phyloP scores from a whole-genome alignment of 2,888 invertebrate genomes.

The Phoenoteleia sp. region DNA sequence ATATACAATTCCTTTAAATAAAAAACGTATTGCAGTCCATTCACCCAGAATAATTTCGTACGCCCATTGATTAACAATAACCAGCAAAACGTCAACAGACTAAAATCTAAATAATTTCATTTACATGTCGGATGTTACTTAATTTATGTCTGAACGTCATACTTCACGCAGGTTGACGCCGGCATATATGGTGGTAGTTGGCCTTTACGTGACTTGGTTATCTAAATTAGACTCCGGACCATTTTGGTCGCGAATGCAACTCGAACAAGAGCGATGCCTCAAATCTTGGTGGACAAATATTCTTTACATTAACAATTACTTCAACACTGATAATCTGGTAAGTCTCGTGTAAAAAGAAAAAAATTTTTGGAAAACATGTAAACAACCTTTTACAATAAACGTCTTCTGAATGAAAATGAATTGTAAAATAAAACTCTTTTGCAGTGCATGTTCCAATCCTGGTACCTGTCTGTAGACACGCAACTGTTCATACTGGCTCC shows the following conservation, averaged over 20 bases:
- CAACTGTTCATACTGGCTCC: conserved; percentile 91
- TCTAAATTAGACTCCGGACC: conserved; percentile 91
- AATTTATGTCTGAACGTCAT: conserved; percentile 65
- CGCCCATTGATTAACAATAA: conserved; percentile 32
- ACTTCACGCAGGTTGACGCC: conserved; percentile 89
- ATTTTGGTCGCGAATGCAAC: conserved; percentile 89
- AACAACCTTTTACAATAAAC: too few relatives aligned
- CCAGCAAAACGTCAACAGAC: conserved; percentile 5
- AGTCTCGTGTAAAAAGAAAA: conserved; percentile 62
- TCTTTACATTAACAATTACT: conserved; percentile 92
- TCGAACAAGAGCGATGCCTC: conserved; percentile 88
- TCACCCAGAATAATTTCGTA: not conserved
- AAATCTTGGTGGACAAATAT: conserved; percentile 92
- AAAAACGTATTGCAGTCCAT: too few relatives aligned
- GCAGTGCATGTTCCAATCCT: conserved; percentile 92
- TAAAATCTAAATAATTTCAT: conserved; percentile 62
- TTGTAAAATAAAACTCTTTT: conserved; percentile 22
- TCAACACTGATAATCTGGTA: conserved; percentile 89
- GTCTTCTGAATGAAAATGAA: too few relatives aligned
- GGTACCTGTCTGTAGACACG: conserved; percentile 90
- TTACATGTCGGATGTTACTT: conserved; percentile 58
- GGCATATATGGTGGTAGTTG: conserved; percentile 91
- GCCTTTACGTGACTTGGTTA: conserved; percentile 92
- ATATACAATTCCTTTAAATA: too few relatives aligned
- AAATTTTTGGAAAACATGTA: too few relatives aligned